A percentile compares a stretch with the other conserved stretches of the same genome.
phyloP scores from a whole-genome alignment of 2,888 invertebrate genomes.

The Volucella bombylans region DNA sequence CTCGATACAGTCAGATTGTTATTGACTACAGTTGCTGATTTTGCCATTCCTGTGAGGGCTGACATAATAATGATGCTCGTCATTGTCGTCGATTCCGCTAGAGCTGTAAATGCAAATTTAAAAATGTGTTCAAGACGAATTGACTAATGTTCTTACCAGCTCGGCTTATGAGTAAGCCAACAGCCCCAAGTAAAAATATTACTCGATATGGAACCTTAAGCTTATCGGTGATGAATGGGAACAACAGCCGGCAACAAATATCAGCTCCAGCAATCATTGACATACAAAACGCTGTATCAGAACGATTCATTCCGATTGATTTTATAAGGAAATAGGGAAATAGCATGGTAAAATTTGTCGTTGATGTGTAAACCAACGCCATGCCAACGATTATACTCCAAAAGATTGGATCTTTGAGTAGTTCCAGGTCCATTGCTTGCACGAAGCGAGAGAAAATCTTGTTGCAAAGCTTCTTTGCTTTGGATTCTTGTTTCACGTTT shows the following conservation, averaged over 20 bases:
- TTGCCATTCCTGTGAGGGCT: constrained; percentile 86
- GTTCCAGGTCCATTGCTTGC: constrained; percentile 85
- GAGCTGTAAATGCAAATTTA: constrained; percentile 80
- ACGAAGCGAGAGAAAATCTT: constrained; percentile 79
- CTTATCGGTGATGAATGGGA: constrained; percentile 86
- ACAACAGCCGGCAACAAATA: constrained; percentile 86
- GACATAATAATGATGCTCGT: constrained; percentile 84
- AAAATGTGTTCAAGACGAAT: neutral
- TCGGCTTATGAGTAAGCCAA: constrained; percentile 84
- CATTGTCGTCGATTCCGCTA: constrained; percentile 85
- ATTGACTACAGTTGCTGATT: constrained; percentile 89
- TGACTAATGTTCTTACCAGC: constrained; percentile 71
- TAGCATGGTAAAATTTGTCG: constrained; percentile 88
- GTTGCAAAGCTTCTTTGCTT: constrained; percentile 74
- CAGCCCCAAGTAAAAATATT: constrained; percentile 86
- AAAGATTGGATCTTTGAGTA: constrained; percentile 86
- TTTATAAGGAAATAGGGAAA: constrained; percentile 86
- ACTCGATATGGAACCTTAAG: constrained; percentile 85
- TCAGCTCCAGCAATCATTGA: constrained; percentile 88
- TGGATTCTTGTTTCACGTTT: constrained; percentile 27
- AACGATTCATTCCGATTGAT: constrained; percentile 81
- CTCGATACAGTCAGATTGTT: constrained; percentile 88
- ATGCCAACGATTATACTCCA: constrained; percentile 87
- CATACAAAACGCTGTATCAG: constrained; percentile 87
- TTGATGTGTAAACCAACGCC: constrained; percentile 86